A percentile compares a stretch with the other conserved stretches of the same genome.
These are phyloP conservation scores for Entelurus aequoreus DNA, from an alignment of 2,113 vertebrate genomes.

Conservation along the genomic window DNA sequence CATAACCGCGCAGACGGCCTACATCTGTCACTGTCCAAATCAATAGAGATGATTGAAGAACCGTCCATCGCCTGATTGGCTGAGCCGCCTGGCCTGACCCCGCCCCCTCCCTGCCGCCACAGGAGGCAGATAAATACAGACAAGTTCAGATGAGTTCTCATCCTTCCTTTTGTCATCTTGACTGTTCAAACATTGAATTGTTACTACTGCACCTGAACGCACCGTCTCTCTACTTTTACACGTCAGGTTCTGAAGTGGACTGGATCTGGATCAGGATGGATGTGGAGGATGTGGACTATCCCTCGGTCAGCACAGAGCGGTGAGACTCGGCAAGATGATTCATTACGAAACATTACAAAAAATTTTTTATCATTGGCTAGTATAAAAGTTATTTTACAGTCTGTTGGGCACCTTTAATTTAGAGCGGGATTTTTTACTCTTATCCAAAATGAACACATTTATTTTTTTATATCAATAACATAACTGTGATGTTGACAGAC, in stretches of 20 bases:
- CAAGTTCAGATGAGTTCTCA: not conserved
- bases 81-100: conserved; percentile 22
- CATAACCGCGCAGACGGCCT: conserved; percentile 19
- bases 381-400: too few relatives aligned
- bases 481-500: too few relatives aligned
- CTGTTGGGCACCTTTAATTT: too few relatives aligned
- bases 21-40: conserved; percentile 50
- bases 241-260: not conserved
- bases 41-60: conserved; percentile 45
- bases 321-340: conserved; percentile 15
- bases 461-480: too few relatives aligned
- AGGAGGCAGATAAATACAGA: conserved; percentile 35
- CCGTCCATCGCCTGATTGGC: conserved; percentile 49
- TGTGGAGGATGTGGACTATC: conserved; percentile 42
- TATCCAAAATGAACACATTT: too few relatives aligned
- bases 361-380: too few relatives aligned
- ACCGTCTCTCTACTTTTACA: not conserved
- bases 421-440: too few relatives aligned
- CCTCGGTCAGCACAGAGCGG: conserved; percentile 45
- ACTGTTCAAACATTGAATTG: too few relatives aligned
- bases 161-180: not conserved
- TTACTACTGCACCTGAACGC: conserved; percentile 1
- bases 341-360: too few relatives aligned
- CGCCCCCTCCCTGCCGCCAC: conserved; percentile 11
- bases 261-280: conserved; percentile 43